A percentile compares a stretch with the other conserved stretches of the same genome.
phyloP scores from a whole-genome alignment of 2,113 vertebrate species.

The Cichladusa arquata region DNA sequence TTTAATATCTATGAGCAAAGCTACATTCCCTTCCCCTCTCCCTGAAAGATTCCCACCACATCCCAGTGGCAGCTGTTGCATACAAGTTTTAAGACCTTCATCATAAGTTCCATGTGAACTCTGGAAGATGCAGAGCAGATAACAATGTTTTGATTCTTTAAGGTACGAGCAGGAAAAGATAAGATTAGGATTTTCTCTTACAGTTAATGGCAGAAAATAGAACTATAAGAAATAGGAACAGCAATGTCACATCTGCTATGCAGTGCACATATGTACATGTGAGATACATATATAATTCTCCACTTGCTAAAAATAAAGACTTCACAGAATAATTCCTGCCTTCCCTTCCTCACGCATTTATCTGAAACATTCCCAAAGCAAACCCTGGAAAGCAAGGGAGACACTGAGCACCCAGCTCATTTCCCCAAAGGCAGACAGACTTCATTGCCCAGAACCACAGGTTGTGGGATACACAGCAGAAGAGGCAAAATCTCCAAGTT shows the following conservation, averaged over 20 bases:
- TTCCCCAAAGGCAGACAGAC: not conserved
- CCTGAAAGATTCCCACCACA: not conserved
- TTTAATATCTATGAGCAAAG: conserved; percentile 32
- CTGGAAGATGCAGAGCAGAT: not conserved
- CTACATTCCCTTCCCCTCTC: not conserved
- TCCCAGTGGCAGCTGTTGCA: not conserved
- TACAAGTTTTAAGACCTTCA: not conserved
- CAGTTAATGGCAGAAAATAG: not conserved
- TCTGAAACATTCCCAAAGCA: not conserved
- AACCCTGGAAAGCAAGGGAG: not conserved
- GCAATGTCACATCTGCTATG: not conserved
- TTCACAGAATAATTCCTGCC: not conserved
- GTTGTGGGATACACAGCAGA: not conserved
- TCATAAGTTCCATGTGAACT: not conserved
- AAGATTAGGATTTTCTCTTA: not conserved
- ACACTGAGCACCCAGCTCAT: not conserved
- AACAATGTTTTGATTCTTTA: not conserved
- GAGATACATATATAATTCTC: not conserved
- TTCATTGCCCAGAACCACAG: not conserved
- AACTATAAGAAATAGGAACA: not conserved
- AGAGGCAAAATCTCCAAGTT: not conserved
- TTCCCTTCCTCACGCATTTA: not conserved
- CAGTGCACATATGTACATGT: rapidly evolving
- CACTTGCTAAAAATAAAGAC: not conserved
- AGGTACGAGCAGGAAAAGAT: not conserved